Percentiles rank a stretch among this genome's conserved stretches.
phyloP scores from a whole-genome alignment of 2,888 invertebrate genomes.

The Leptopterna dolabrata region DNA sequence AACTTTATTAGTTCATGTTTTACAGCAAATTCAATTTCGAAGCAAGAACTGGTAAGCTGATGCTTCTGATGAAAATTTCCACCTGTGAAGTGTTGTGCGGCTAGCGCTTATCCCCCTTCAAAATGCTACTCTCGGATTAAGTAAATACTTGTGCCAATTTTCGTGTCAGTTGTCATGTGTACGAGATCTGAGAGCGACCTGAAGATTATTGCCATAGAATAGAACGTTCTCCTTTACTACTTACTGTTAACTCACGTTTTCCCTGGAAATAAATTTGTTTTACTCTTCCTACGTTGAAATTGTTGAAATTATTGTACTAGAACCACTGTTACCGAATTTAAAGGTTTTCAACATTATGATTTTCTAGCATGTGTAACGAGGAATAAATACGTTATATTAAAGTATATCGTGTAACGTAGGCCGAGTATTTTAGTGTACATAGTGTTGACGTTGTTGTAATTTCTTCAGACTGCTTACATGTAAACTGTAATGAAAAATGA shows the following conservation, averaged over 20 bases:
- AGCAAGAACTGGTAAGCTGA: not conserved
- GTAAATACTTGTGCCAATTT: not conserved
- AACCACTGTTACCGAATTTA: slow-evolving; percentile 34
- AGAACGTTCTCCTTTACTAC: not conserved
- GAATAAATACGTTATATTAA: slow-evolving; percentile 38
- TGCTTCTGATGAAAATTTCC: not conserved
- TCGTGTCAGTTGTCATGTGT: not conserved
- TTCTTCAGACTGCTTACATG: slow-evolving; percentile 58
- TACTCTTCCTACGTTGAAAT: slow-evolving; percentile 4
- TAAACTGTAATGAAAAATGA: slow-evolving; percentile 47
- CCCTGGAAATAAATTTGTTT: not conserved
- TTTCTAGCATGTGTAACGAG: slow-evolving; percentile 21
- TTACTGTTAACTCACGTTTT: not conserved
- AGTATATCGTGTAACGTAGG: slow-evolving; percentile 51
- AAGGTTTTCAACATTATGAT: slow-evolving; percentile 22
- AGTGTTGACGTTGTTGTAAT: slow-evolving; percentile 58
- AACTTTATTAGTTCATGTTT: too few species aligned
- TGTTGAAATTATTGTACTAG: slow-evolving; percentile 3
- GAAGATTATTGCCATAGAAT: not conserved
- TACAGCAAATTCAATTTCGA: too few species aligned
- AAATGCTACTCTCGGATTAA: too few species aligned
- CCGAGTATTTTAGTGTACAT: slow-evolving; percentile 57
- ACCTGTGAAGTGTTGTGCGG: not conserved
- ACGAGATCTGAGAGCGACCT: not conserved
- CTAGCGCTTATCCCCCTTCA: not conserved